Evolutionary conservation across 2,113 vertebrate species (phyloP), one percentile per base, ranked within the genome.

Genomic region (Butorides virescens): DNA sequence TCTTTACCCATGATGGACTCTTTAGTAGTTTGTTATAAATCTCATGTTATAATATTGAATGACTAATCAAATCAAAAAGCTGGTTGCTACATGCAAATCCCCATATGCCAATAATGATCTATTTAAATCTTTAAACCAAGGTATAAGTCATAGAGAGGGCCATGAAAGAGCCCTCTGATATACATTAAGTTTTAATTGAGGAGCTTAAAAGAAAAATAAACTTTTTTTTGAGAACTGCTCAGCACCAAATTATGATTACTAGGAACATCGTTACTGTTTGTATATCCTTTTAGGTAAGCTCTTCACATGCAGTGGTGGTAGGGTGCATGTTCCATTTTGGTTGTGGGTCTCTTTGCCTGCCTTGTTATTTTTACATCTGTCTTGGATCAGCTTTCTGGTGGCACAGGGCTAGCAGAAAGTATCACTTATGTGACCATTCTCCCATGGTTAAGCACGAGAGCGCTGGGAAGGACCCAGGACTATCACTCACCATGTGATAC

Each of bases 401-500:
- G 22, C 59, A 82, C 5, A 49, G 26, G 20, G 6, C 29, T 67
- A 62, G 18, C n/a, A 75, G 80, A 58, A 82, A 49, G 8, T 52
- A 58, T 39, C 44, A 37, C 13, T 75, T 4, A 2, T 75, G 39
- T 75, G 39, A 39, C 47, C 0, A 0, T 71, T 82, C 52, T 92
- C 14, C n/a, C 21, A 13, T 1, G 1, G 1, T 17, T 63, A 56
- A 56, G 16, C 0, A 2, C 1, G 6, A 22, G 20, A 90, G 11
- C 34, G 7, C 42, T 47, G 49, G 30, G 52, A 78, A 71, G 23
- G 12, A 49, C 17, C 27, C 52, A 46, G 29, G 20, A n/a, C 21
- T 26, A 5, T 55, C 42, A 30, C 10, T 67, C 11, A 15, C 26
- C 5, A 2, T 0, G 2, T 50, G 36, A 9, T 18, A 18, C 15